These are phyloP conservation scores for Catalaphyllia jardinei DNA, from an alignment of 64 coral and sea anemone genomes.

Conservation along the genomic window DNA sequence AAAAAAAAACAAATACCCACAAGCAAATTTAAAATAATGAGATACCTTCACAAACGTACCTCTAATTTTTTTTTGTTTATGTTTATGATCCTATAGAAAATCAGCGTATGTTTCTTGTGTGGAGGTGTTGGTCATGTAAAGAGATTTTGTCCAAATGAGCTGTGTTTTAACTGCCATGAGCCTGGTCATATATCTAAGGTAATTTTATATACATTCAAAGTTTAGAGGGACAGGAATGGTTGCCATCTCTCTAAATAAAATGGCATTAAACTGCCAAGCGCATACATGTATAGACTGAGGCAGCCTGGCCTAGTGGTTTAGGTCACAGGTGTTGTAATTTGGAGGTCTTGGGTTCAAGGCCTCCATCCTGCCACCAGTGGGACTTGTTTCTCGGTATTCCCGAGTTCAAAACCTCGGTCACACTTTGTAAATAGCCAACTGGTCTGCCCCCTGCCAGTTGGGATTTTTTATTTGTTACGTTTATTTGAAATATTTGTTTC, in stretches of 20 bases:
- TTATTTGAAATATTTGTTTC: too few relatives aligned
- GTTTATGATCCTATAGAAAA: slow-evolving; percentile 48
- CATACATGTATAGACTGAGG: too few relatives aligned
- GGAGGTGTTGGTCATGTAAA: slow-evolving; percentile 54
- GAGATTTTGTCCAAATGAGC: slow-evolving; percentile 66
- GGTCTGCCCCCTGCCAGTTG: too few relatives aligned
- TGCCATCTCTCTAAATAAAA: neutral
- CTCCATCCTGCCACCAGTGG: too few relatives aligned
- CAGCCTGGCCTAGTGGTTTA: too few relatives aligned
- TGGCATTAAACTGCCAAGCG: neutral
- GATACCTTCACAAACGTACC: neutral
- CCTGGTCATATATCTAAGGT: slow-evolving; percentile 57
- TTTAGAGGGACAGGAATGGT: neutral
- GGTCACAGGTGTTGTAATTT: too few relatives aligned
- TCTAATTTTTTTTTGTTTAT: neutral
- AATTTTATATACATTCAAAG: neutral
- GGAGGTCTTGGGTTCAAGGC: too few relatives aligned
- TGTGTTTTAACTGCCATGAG: slow-evolving; percentile 74
- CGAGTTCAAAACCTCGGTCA: too few relatives aligned
- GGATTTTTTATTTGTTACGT: too few relatives aligned
- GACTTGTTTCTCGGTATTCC: too few relatives aligned
- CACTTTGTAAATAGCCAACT: too few relatives aligned
- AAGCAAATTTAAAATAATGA: neutral
- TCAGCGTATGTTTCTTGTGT: slow-evolving; percentile 59
- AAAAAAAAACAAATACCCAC: too few relatives aligned